A percentile compares a stretch with the other conserved stretches of the same genome.
These are phyloP conservation scores for Pocillopora damicornis DNA, from an alignment of 64 coral and sea anemone genomes.

Conservation along the genomic window DNA sequence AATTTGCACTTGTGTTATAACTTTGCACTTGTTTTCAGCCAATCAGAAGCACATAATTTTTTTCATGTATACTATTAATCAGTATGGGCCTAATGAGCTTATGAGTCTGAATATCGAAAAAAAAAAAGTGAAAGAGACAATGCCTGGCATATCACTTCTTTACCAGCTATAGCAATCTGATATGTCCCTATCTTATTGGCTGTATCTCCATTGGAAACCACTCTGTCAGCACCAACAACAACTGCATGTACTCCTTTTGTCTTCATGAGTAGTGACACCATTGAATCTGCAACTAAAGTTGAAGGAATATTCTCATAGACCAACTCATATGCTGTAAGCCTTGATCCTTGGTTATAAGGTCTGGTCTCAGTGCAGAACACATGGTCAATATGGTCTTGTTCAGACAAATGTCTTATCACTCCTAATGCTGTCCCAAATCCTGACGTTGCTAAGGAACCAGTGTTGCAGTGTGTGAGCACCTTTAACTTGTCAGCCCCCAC, in stretches of 20 bases:
- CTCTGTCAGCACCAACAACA: conserved; percentile 98
- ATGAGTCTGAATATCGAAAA: no score
- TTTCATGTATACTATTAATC: no score
- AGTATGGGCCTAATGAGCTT: no score
- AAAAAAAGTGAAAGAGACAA: no score
- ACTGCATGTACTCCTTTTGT: conserved; percentile 64
- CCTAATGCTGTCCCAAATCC: conserved; percentile 96
- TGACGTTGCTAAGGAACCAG: conserved; percentile 94
- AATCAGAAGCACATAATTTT: no score
- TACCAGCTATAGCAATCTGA: conserved; percentile 91
- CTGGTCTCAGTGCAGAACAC: conserved; percentile 98
- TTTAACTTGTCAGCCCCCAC: conserved; percentile 33
- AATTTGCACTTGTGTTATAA: no score
- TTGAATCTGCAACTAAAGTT: conserved; percentile 89
- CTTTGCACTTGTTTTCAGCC: no score
- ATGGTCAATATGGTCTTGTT: conserved; percentile 67
- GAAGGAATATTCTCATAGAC: conserved; percentile 93
- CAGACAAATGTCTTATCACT: conserved; percentile 65
- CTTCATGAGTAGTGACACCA: conserved; percentile 90
- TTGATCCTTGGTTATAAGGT: conserved; percentile 95
- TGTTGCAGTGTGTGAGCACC: conserved; percentile 92
- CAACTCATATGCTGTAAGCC: conserved; percentile 93
- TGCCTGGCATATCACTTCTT: not conserved
- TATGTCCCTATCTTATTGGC: conserved; percentile 99
- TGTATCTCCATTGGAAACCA: conserved; percentile 97